A percentile compares a stretch with the other conserved stretches of the same genome.
Conservation (phyloP, 2,888 invertebrate genomes). For the Teinopalpus imperialis region DNA sequence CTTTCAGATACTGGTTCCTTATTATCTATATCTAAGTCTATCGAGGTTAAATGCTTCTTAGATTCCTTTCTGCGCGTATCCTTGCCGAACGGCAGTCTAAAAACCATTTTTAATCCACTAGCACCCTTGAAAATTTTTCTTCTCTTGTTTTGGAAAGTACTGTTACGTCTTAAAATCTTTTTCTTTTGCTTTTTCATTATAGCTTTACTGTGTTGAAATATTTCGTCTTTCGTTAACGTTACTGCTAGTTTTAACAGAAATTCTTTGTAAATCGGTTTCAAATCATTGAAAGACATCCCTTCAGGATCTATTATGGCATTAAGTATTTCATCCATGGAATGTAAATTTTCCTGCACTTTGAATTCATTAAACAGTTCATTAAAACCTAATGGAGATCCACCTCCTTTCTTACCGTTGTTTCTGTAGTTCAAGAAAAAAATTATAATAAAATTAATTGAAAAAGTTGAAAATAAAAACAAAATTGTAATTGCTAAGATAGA, state of each 20-base stretch:
- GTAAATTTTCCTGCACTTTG: constrained; percentile 92
- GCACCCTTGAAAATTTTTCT: constrained; percentile 83
- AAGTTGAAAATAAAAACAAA: constrained; percentile 1
- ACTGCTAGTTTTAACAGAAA: constrained; percentile 93
- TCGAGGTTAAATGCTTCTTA: constrained; percentile 42
- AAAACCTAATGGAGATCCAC: constrained; percentile 92
- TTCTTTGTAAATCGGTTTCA: constrained; percentile 95
- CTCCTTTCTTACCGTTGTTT: constrained; percentile 84
- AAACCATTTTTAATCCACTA: constrained; percentile 83
- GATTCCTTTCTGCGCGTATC: constrained; percentile 59
- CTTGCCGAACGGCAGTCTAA: constrained; percentile 82
- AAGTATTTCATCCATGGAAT: constrained; percentile 93
- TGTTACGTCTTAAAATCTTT: constrained; percentile 83
- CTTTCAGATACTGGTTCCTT: constrained; percentile 78
- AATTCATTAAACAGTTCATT: constrained; percentile 94
- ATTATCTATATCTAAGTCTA: constrained; percentile 45
- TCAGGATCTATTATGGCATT: constrained; percentile 94
- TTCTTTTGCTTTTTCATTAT: constrained; percentile 93
- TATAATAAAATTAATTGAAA: neutral
- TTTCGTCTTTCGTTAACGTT: constrained; percentile 94
- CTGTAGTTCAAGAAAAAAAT: constrained; percentile 57
- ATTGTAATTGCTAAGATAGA: constrained; percentile 29
- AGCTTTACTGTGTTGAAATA: constrained; percentile 93
- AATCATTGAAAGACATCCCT: constrained; percentile 96
- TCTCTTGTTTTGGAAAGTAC: constrained; percentile 79